Evolutionary conservation across 2,113 vertebrate genomes (phyloP).

Genomic region (Notarius quadriscutis): DNA sequence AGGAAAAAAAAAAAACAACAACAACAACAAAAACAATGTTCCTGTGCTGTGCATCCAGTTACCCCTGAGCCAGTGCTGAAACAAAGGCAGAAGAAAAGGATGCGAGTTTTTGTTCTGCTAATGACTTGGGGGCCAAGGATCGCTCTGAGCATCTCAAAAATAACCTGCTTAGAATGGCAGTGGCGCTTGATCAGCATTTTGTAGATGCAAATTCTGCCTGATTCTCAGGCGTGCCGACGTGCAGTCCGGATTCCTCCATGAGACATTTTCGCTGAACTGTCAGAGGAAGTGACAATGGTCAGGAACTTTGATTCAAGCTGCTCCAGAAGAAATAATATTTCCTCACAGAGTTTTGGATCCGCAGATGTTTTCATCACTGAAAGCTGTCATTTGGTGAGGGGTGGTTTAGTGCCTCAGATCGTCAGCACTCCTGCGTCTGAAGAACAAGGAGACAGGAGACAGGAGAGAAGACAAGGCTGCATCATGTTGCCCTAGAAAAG

Average conservation of each 20-base stretch:
- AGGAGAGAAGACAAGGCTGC: neutral
- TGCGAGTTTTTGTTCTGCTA: neutral
- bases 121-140: neutral
- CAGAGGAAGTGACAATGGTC: neutral
- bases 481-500: neutral
- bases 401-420: neutral
- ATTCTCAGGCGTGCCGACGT: neutral
- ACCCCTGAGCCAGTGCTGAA: neutral
- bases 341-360: neutral
- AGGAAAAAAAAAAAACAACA: neutral
- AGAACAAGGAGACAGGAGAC: neutral
- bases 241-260: neutral
- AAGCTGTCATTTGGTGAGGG: neutral
- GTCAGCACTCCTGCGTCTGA: neutral
- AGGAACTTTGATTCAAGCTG: neutral
- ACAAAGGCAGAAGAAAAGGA: conserved; percentile 6
- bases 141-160: neutral
- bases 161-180: neutral
- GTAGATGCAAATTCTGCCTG: neutral
- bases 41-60: neutral
- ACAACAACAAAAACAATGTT: neutral
- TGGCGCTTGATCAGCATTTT: neutral
- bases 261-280: neutral
- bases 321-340: neutral
- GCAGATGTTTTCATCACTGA: neutral